Evolutionary conservation across 2,888 invertebrate genomes (phyloP).

Genomic region (Volucella inanis): DNA sequence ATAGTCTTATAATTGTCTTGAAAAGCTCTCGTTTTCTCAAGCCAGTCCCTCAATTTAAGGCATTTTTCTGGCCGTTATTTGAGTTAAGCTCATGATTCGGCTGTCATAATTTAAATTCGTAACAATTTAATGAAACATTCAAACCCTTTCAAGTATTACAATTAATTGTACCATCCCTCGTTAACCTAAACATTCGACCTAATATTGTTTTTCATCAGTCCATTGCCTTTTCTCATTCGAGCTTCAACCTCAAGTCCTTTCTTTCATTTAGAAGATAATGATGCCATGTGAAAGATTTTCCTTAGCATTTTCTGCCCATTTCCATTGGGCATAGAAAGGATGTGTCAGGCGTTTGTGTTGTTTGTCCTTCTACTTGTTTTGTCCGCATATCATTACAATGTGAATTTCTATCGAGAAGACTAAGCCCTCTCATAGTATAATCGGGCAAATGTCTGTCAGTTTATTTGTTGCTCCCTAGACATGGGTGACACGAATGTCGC

Average conservation of each 20-base stretch:
- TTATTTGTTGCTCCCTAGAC: slow-evolving; percentile 59
- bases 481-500: slow-evolving; percentile 62
- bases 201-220: no score
- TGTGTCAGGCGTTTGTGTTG: slow-evolving; percentile 53
- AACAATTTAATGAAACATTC: no score
- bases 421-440: slow-evolving; percentile 47
- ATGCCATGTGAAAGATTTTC: slow-evolving; percentile 27
- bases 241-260: not conserved
- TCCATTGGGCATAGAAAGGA: slow-evolving; percentile 28
- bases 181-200: no score
- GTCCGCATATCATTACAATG: slow-evolving; percentile 54
- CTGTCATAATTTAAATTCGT: no score
- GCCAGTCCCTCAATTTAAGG: no score
- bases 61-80: no score
- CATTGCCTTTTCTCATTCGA: not conserved
- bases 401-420: slow-evolving; percentile 22
- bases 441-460: slow-evolving; percentile 69
- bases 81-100: no score
- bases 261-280: slow-evolving; percentile 3
- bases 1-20: no score
- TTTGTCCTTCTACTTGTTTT: slow-evolving; percentile 10
- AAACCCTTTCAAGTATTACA: no score
- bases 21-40: no score
- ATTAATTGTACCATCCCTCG: no score
- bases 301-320: not conserved